These are phyloP conservation scores for Galagoides demidoff DNA, from an alignment of 2,797 vertebrate genomes.

Conservation along the genomic window DNA sequence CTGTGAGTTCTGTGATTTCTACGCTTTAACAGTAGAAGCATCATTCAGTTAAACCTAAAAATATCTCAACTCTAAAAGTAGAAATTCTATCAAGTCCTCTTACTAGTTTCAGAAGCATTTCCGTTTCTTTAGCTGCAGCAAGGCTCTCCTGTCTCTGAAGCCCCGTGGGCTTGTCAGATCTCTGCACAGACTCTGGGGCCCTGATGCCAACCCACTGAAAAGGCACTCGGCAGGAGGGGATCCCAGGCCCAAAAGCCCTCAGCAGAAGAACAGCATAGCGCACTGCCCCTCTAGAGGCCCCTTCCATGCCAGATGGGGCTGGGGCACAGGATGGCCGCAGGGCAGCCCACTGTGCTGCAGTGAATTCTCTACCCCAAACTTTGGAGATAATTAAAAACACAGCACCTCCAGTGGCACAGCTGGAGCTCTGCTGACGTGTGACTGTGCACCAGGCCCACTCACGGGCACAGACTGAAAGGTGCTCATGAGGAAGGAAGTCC, in stretches of 20 bases:
- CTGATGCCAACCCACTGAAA: no score
- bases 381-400: slow-evolving; percentile 72
- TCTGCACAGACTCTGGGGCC: no score
- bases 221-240: no score
- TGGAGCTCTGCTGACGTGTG: slow-evolving; percentile 80
- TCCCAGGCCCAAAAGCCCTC: rapidly evolving
- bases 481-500: slow-evolving; percentile 84
- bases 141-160: rapidly evolving
- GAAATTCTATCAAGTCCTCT: rapidly evolving
- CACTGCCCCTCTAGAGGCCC: background rate
- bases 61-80: rapidly evolving
- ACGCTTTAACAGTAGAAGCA: no score
- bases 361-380: slow-evolving; percentile 62
- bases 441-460: slow-evolving; percentile 61
- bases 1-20: rapidly evolving
- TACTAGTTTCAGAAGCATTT: rapidly evolving
- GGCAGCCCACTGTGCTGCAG: slow-evolving; percentile 41
- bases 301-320: background rate
- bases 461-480: slow-evolving; percentile 73
- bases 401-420: slow-evolving; percentile 76
- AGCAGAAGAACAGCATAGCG: rapidly evolving
- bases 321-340: slow-evolving; percentile 73
- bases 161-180: rapidly evolving
- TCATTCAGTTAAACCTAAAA: no score
- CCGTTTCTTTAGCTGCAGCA: rapidly evolving